Base-by-base conservation (phyloP, 2,113 vertebrate genomes). In the Protomyctophum bolini region DNA sequence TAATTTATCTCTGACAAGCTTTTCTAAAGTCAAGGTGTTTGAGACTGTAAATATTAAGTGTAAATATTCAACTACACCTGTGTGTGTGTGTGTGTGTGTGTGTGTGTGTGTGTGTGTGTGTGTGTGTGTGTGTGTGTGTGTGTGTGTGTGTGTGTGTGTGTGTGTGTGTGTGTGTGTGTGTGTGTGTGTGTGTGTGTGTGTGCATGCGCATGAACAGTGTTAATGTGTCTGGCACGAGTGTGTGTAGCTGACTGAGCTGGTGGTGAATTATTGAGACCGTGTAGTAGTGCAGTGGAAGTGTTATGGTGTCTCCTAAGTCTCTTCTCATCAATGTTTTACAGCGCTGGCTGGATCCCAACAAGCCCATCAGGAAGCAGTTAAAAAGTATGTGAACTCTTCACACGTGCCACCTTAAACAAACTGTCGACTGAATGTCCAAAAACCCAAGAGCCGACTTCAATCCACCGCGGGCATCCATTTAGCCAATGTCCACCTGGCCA, bases 341-440 rank as follows among this genome's bases (percentile, higher is more conserved):
- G 98, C 95, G 95, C 91, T 99, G 98, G 98, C 90, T 99, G 91
- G 98, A 99, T 95, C 93, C 97, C 89, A 98, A 95, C 92, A 99
- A 99, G 92, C 96, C 95, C 79, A 94, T 99, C 93, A 97, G 97
- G 93, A 99, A 99, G 91, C 98, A 99, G 91, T 94, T 99, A 89
- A 99, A 98, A 94, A 95, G 98, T 99, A 91, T 93, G 98, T 94
- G 88, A 82, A 89, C 80, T 73, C 72, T 14, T 62, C 72, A 76
- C 47, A 29, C 79, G 80, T 45, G 21, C 14, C 72, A 68, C 73
- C 58, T 71, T 9, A 8, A 70, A n/a, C 77, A 86, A 81, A 85
- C 75, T 75, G 89, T 87, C 0, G 6, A 73, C 60, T 68, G 6
- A 67, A 55, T 33, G n/a, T 61, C 12, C 5, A 9, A 33, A 48